Evolutionary conservation across 2,888 invertebrate species (phyloP), one percentile per base, ranked within the genome.

Genomic region (Ctenicera cuprea): DNA sequence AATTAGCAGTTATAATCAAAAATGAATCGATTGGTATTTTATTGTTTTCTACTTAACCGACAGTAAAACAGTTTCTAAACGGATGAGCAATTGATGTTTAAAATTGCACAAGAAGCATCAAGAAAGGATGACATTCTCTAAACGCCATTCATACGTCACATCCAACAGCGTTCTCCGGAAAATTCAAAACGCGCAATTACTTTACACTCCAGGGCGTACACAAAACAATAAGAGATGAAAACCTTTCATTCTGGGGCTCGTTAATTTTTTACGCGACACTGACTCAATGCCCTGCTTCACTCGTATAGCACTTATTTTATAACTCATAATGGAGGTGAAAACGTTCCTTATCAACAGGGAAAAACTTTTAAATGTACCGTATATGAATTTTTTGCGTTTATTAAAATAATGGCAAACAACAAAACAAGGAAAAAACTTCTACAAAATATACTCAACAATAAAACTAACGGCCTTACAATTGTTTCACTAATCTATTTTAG

Each of bases 191-290:
- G 37, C 12, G 59, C 38, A 59, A 59, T 59, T 59, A 59, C 41
- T 38, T 59, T 38, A 41, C 59, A 59, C 59, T 59, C 14, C 59
- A 59, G 59, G 59, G 38, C 37, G 38, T 59, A 38, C 16, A 37
- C 59, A 37, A 37, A 37, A 59, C 59, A 41, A 18, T 38, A 18
- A 11, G 59, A 38, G 38, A 59, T 59, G 38, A 59, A 59, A 41
- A 45, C 38, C 59, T 38, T 38, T 59, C 38, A 14, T 37, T 37
- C 20, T n/a, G 37, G 38, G 38, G 12, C 59, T 59, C 59, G 59
- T 59, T 59, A 59, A 59, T 59, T 59, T 59, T 59, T 59, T 59
- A 59, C 59, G 59, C 59, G 54, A 30, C 30, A 30, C 22, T 54
- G 30, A 33, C 14, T 26, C 54, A 30, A 54, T 8, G 20, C 12